A percentile compares a stretch with the other conserved stretches of the same genome.
These are phyloP conservation scores for Stegastes partitus DNA, from an alignment of 2,113 vertebrate genomes.

Conservation along the genomic window DNA sequence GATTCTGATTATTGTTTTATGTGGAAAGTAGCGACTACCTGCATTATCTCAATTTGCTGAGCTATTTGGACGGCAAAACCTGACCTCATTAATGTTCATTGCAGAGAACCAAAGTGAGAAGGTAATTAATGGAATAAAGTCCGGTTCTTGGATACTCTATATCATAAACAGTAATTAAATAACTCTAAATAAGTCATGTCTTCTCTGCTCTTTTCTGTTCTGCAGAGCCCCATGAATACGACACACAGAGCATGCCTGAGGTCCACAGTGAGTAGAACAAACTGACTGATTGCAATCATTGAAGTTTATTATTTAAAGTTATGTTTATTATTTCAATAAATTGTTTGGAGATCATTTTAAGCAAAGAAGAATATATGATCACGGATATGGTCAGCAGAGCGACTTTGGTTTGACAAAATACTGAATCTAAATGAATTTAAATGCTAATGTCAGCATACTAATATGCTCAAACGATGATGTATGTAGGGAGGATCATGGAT, in stretches of 20 bases:
- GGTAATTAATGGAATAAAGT: neutral
- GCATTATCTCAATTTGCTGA: slow-evolving; percentile 22
- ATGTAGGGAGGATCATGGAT: too few species aligned
- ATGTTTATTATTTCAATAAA: too few species aligned
- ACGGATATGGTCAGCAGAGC: too few species aligned
- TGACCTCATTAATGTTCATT: slow-evolving; percentile 2
- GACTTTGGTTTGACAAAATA: too few species aligned
- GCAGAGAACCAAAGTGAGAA: neutral
- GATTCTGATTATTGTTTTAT: slow-evolving; percentile 42
- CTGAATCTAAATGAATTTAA: too few species aligned
- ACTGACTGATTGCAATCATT: neutral
- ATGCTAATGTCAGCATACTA: too few species aligned
- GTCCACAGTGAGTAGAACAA: slow-evolving; percentile 66
- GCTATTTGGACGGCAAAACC: slow-evolving; percentile 9
- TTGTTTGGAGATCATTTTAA: too few species aligned
- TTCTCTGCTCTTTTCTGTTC: slow-evolving; percentile 28
- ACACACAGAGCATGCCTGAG: slow-evolving; percentile 76
- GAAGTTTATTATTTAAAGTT: too few species aligned
- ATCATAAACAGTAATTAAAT: neutral
- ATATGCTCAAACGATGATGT: too few species aligned
- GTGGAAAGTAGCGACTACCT: slow-evolving; percentile 36
- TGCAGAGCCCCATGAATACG: slow-evolving; percentile 65
- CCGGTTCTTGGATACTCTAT: neutral
- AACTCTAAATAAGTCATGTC: neutral
- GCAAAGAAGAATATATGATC: too few species aligned